phyloP scores from a whole-genome alignment of 2,888 invertebrate species.

The Unio pictorum region DNA sequence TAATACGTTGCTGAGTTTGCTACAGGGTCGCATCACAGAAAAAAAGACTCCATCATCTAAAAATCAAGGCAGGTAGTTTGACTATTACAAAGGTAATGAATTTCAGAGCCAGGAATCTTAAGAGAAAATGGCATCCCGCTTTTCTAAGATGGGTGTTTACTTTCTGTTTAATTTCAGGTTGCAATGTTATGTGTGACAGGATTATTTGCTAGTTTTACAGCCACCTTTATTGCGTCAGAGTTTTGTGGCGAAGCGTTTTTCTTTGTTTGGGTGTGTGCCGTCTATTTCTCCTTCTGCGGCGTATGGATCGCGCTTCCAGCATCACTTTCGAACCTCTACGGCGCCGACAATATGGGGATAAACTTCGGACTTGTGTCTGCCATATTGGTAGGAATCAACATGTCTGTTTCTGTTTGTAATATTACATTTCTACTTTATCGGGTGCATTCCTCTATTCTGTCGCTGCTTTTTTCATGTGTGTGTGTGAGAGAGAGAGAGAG shows the following conservation, averaged over 20 bases:
- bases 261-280: constrained; percentile 62
- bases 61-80: too few relatives aligned
- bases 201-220: constrained; percentile 5
- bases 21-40: too few relatives aligned
- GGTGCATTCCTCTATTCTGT: not conserved
- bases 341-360: constrained; percentile 36
- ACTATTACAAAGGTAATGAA: too few relatives aligned
- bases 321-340: constrained; percentile 18
- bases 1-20: too few relatives aligned
- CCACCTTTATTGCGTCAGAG: constrained; percentile 27
- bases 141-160: too few relatives aligned
- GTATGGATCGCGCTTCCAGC: constrained; percentile 18
- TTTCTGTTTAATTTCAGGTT: constrained; percentile 6
- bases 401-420: not conserved
- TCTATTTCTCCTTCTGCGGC: constrained; percentile 60
- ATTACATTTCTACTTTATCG: not conserved
- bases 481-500: too few relatives aligned
- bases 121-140: too few relatives aligned
- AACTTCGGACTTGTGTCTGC: constrained; percentile 68
- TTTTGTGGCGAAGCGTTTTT: constrained; percentile 48
- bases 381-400: constrained; percentile 52
- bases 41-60: too few relatives aligned
- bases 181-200: constrained; percentile 9
- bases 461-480: too few relatives aligned
- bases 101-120: too few relatives aligned